A percentile compares a stretch with the other conserved stretches of the same genome.
phyloP scores from a whole-genome alignment of 2,888 invertebrate species.

The Hartigia nigra region DNA sequence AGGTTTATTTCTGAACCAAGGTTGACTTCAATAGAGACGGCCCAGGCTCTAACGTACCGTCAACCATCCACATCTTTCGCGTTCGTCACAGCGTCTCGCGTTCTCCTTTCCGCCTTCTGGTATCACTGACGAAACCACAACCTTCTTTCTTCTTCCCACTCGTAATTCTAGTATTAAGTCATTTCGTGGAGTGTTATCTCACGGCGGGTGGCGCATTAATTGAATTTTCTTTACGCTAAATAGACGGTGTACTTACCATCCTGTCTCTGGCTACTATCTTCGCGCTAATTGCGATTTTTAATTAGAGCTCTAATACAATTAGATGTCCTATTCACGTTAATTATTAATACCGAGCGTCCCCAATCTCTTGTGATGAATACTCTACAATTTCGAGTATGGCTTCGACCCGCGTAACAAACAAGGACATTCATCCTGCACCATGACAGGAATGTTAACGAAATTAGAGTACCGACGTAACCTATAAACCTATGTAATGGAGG shows the following conservation, averaged over 20 bases:
- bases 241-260: slow-evolving; percentile 10
- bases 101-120: neutral
- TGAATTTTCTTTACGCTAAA: slow-evolving; percentile 46
- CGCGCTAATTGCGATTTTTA: slow-evolving; percentile 51
- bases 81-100: neutral
- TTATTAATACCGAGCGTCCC: slow-evolving; percentile 38
- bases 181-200: slow-evolving; percentile 36
- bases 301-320: slow-evolving; percentile 50
- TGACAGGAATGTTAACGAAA: slow-evolving; percentile 4
- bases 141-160: slow-evolving; percentile 5
- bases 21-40: neutral
- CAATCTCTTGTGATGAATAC: slow-evolving; percentile 37
- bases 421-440: slow-evolving; percentile 3
- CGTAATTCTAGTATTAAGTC: slow-evolving; percentile 41
- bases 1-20: neutral
- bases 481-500: neutral
- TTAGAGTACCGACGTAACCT: neutral
- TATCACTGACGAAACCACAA: neutral
- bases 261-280: neutral
- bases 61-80: neutral
- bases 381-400: slow-evolving; percentile 28
- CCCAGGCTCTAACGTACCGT: neutral
- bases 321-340: slow-evolving; percentile 38
- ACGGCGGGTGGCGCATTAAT: slow-evolving; percentile 41
- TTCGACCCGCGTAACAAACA: neutral